Conservation (phyloP, 2,113 vertebrate species). For the Heptranchias perlo region DNA sequence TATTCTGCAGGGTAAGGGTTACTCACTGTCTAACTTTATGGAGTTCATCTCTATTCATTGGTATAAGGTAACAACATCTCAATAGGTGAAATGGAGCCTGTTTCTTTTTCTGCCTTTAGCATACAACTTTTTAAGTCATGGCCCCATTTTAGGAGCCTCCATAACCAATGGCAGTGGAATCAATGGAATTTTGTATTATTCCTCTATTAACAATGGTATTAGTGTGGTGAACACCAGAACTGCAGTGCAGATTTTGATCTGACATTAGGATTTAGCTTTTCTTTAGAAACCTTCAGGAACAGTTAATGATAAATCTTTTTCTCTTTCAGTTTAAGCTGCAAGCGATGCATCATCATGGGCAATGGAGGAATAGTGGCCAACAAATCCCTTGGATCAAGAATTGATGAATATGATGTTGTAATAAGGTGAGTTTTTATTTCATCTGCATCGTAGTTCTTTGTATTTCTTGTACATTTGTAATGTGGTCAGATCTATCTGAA, state of each 20-base stretch:
- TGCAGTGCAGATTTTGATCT: neutral
- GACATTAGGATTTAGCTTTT: neutral
- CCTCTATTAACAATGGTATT: neutral
- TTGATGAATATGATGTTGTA: constrained; percentile 88
- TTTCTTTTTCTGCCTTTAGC: neutral
- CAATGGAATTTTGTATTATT: neutral
- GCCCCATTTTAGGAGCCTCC: neutral
- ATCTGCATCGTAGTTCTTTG: neutral
- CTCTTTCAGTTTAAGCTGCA: constrained; percentile 73
- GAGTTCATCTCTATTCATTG: neutral
- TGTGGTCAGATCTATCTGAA: neutral
- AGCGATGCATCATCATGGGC: constrained; percentile 87
- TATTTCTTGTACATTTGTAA: neutral
- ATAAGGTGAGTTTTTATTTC: constrained; percentile 71
- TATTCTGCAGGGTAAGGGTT: neutral
- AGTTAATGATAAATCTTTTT: neutral
- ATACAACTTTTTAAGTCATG: neutral
- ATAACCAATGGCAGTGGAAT: neutral
- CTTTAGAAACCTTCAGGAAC: neutral
- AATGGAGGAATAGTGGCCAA: constrained; percentile 93
- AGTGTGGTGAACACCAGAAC: neutral
- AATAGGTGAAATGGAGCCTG: neutral
- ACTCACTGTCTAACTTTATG: neutral
- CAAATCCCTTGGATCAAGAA: constrained; percentile 87
- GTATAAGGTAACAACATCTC: neutral